Evolutionary conservation across 2,113 vertebrate species (phyloP).

Genomic region (Rafetus swinhoei): DNA sequence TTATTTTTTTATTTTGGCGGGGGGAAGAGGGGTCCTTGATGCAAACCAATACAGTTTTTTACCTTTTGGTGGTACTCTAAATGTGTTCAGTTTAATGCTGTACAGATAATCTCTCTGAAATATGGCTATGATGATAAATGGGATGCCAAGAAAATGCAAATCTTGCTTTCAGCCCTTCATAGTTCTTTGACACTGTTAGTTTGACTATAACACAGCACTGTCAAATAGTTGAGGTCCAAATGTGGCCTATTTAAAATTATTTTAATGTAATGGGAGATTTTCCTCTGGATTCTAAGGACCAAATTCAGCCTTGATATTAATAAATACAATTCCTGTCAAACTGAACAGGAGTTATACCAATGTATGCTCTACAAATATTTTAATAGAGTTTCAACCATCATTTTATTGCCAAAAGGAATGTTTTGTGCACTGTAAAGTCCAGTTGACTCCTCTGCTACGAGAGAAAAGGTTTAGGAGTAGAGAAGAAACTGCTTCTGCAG

Average conservation of each 20-base stretch:
- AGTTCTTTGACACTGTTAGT: neutral
- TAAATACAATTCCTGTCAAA: neutral
- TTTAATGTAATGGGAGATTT: neutral
- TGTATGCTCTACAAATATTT: neutral
- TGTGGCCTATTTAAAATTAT: neutral
- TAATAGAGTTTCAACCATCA: fast-evolving
- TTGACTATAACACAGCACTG: slow-evolving; percentile 5
- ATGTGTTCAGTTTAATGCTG: neutral
- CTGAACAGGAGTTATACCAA: neutral
- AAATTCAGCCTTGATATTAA: neutral
- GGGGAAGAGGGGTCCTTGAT: neutral
- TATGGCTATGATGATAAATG: slow-evolving; percentile 19
- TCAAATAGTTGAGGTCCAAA: neutral
- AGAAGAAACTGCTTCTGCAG: neutral
- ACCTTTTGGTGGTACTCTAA: neutral
- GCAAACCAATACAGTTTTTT: neutral
- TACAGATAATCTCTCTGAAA: slow-evolving; percentile 7
- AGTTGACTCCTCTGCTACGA: neutral
- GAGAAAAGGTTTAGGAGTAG: neutral
- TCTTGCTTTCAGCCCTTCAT: neutral
- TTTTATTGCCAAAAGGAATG: neutral
- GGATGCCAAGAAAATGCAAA: neutral
- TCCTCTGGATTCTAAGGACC: neutral
- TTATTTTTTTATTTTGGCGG: no score
- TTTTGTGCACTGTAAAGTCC: neutral